phyloP scores from a whole-genome alignment of 2,797 vertebrate species.

The Sebastes reedi region DNA sequence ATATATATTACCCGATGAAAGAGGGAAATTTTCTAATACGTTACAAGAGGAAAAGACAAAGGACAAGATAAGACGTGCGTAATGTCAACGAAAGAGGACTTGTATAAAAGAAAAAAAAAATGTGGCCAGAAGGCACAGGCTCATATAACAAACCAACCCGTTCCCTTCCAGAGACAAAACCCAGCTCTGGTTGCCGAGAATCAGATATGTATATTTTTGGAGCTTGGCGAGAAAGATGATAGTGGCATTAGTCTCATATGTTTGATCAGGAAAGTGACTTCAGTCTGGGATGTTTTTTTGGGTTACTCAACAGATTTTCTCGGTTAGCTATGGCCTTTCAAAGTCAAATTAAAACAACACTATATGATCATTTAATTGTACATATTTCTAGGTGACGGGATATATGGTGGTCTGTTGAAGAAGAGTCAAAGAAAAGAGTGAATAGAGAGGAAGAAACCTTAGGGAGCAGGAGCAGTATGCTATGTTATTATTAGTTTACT shows the following conservation, averaged over 20 bases:
- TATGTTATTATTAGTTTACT: not conserved
- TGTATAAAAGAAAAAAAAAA: constrained; percentile 38
- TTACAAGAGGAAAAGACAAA: constrained; percentile 53
- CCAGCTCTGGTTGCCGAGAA: constrained; percentile 70
- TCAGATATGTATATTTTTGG: constrained; percentile 77
- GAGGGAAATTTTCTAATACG: constrained; percentile 27
- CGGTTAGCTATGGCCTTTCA: constrained; percentile 13
- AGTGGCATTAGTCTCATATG: constrained; percentile 58
- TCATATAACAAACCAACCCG: constrained; percentile 58
- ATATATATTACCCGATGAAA: constrained; percentile 60
- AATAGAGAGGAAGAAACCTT: not conserved
- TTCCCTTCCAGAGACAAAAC: constrained; percentile 61
- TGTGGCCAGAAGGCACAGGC: constrained; percentile 56
- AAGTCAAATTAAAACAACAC: not conserved
- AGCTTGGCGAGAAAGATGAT: constrained; percentile 65
- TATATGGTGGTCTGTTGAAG: not conserved
- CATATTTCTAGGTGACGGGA: not conserved
- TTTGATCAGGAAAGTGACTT: constrained; percentile 61
- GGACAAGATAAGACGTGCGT: constrained; percentile 66
- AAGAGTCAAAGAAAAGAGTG: not conserved
- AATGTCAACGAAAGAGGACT: constrained; percentile 47
- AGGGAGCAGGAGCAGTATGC: not conserved
- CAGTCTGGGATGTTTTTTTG: constrained; percentile 44
- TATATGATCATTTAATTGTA: not conserved
- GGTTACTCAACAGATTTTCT: constrained; percentile 19